These are phyloP conservation scores for Babyrousa celebensis DNA, from an alignment of 2,797 vertebrate species.

Conservation along the genomic window DNA sequence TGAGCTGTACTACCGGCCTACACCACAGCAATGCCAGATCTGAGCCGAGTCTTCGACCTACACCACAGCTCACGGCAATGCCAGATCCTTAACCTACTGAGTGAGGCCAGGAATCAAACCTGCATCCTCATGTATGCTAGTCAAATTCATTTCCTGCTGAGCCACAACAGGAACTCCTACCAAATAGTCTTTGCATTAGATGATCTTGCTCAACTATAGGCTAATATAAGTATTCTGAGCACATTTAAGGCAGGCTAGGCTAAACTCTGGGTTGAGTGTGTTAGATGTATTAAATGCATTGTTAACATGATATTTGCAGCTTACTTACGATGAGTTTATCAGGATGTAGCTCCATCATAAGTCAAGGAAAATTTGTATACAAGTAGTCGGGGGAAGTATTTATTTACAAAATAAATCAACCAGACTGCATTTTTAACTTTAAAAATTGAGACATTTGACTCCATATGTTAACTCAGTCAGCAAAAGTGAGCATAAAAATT, in stretches of 20 bases:
- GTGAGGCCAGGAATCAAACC: too few species aligned
- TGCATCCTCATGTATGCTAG: too few species aligned
- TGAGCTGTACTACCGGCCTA: too few species aligned
- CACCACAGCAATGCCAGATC: too few species aligned
- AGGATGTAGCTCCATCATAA: background rate
- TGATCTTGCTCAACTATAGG: background rate
- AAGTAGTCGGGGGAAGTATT: background rate
- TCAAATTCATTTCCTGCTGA: too few species aligned
- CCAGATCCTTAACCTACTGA: too few species aligned
- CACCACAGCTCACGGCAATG: too few species aligned
- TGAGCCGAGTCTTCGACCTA: too few species aligned
- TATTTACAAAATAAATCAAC: conserved; percentile 47
- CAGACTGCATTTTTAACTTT: conserved; percentile 23
- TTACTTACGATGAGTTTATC: background rate
- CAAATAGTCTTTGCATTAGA: background rate
- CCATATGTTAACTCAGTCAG: background rate
- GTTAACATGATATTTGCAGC: background rate
- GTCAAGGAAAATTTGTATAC: background rate
- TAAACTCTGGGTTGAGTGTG: background rate
- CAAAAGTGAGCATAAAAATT: background rate
- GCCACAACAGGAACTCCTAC: too few species aligned
- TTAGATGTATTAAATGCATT: background rate
- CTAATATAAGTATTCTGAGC: background rate
- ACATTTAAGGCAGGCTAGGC: background rate
- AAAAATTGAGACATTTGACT: background rate